phyloP scores from a whole-genome alignment of 2,113 vertebrate species.

The Corydoras sp. region DNA sequence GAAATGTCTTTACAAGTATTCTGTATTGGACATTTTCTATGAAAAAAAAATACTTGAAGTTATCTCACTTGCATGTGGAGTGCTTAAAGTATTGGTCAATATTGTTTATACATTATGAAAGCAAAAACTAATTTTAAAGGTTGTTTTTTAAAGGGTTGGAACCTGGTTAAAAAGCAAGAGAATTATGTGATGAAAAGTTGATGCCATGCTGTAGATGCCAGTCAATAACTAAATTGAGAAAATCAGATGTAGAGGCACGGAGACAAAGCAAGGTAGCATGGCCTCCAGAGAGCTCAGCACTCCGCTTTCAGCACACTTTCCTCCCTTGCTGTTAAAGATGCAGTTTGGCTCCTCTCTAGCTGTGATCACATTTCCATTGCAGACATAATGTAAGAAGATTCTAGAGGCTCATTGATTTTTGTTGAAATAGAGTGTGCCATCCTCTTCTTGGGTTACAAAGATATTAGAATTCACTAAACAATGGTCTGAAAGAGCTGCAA shows the following conservation, averaged over 20 bases:
- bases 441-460: conserved; percentile 38
- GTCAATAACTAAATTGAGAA: conserved; percentile 30
- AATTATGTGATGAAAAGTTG: background rate
- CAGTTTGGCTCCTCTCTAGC: conserved; percentile 13
- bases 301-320: conserved; percentile 6
- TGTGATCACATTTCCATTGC: conserved; percentile 26
- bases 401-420: conserved; percentile 23
- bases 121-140: too few relatives aligned
- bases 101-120: too few relatives aligned
- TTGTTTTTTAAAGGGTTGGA: too few relatives aligned
- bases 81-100: too few relatives aligned
- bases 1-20: too few relatives aligned
- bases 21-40: too few relatives aligned
- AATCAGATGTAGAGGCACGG: conserved; percentile 25
- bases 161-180: too few relatives aligned
- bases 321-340: conserved; percentile 22
- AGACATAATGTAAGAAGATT: conserved; percentile 18
- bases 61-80: too few relatives aligned
- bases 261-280: background rate
- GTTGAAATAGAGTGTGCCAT: conserved; percentile 16
- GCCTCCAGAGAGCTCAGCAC: conserved; percentile 3
- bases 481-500: background rate
- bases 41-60: too few relatives aligned
- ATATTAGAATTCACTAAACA: conserved; percentile 2
- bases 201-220: background rate